Percentiles rank a stretch among this genome's conserved stretches.
Evolutionary conservation across 2,888 invertebrate genomes (phyloP).

Genomic region (Malthinus flaveolus): DNA sequence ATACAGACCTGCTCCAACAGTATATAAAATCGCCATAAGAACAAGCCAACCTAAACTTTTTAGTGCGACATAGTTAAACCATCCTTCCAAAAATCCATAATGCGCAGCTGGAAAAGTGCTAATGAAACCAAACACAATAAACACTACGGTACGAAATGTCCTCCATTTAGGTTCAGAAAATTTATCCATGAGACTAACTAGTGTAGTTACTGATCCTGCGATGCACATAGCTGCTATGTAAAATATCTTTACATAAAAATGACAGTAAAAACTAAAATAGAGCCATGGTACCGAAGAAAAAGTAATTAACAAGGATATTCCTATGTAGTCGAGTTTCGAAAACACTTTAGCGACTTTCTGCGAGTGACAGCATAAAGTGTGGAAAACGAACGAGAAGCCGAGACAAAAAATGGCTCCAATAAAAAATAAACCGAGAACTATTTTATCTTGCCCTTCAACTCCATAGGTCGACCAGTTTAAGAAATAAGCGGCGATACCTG

Average conservation of each 20-base stretch:
- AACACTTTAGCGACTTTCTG: conserved; percentile 96
- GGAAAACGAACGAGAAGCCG: conserved; percentile 96
- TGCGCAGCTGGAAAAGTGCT: conserved; percentile 98
- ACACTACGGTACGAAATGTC: conserved; percentile 91
- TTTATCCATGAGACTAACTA: conserved; percentile 92
- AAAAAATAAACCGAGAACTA: conserved; percentile 95
- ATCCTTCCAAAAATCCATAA: conserved; percentile 92
- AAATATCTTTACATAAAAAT: conserved; percentile 91
- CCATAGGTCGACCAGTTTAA: conserved; percentile 86
- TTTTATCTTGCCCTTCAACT: conserved; percentile 88
- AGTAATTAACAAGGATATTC: conserved; percentile 96
- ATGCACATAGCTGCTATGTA: conserved; percentile 84
- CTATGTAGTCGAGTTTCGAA: conserved; percentile 99
- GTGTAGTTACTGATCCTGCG: conserved; percentile 89
- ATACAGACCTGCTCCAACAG: conserved; percentile 94
- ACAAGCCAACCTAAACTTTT: conserved; percentile 73
- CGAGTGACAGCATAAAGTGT: conserved; percentile 98
- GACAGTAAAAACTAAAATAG: conserved; percentile 99
- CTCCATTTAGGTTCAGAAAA: conserved; percentile 93
- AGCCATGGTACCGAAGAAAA: conserved; percentile 99
- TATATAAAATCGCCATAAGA: conserved; percentile 74
- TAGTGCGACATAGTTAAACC: conserved; percentile 89
- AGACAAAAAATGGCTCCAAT: conserved; percentile 95
- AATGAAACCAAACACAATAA: conserved; percentile 95
- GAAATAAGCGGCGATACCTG: conserved; percentile 75